These are phyloP conservation scores for Sminthurides bifidus DNA, from an alignment of 1,140 invertebrate genomes.

Conservation along the genomic window DNA sequence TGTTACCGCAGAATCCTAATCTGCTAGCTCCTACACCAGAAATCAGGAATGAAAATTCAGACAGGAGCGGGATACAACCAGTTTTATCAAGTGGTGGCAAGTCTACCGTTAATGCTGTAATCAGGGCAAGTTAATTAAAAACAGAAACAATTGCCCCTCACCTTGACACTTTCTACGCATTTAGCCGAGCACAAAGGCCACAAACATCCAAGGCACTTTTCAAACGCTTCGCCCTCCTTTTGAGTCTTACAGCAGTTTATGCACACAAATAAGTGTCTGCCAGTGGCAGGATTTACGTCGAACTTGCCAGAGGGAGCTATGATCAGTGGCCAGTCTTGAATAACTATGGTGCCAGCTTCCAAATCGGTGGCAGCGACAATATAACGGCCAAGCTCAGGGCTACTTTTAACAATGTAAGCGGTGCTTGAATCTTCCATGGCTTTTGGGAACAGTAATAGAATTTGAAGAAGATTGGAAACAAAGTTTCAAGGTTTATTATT, in stretches of 20 bases:
- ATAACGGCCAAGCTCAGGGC: background rate
- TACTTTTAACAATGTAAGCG: no score
- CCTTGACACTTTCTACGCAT: background rate
- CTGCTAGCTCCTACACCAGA: background rate
- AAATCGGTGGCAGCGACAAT: background rate
- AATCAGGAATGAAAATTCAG: background rate
- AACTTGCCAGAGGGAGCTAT: background rate
- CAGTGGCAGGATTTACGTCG: background rate
- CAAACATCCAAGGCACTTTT: background rate
- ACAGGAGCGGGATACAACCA: background rate
- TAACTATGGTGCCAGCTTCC: background rate
- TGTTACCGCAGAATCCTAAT: background rate
- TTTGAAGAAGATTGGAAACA: no score
- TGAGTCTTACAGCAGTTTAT: background rate
- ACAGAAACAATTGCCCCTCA: background rate
- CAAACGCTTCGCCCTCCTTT: background rate
- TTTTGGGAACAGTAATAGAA: no score
- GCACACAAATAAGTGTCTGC: background rate
- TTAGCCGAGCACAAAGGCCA: background rate
- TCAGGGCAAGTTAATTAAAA: background rate
- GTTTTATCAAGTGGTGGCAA: no score
- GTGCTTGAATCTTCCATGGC: no score
- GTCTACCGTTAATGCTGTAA: conserved; percentile 1
- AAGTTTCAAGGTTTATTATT: no score
- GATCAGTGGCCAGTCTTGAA: background rate